Base-by-base conservation (phyloP, 2,797 vertebrate genomes). In the Psittacula echo region DNA sequence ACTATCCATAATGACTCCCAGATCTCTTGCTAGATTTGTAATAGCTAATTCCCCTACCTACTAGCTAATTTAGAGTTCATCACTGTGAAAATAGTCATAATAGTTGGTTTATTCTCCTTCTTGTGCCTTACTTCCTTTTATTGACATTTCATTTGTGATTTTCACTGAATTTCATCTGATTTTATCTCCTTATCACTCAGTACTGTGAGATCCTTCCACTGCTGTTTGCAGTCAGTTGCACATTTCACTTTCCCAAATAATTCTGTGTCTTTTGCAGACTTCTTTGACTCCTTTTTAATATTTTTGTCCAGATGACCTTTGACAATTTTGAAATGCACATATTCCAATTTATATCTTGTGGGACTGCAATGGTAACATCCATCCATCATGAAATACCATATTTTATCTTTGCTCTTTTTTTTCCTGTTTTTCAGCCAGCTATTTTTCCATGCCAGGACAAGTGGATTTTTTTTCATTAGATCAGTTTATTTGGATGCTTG, bases 21-120 rank as follows among this genome's bases (percentile, higher is more conserved):
- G 26, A 67, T 85, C 61, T 87, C 79, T 87, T 81, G 45, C 48
- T 89, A 45, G 65, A 71, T 48, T 77, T 19, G 18, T 78, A 91
- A 89, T 56, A 85, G 82, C 78, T 94, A 89, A 89, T 95, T 92
- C 58, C 29, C 23, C 16, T 34, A 77, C 42, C 56, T 91, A 92
- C 77, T 24, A 85, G 61, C 72, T 91, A 83, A 94, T 96, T 91
- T 80, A 66, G 93, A 83, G 61, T 45, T 94, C 66, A 87, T 89
- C 23, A 26, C 18, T 76, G 22, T 68, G 39, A 61, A 54, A 71
- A 45, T 56, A 89, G 65, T 64, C 32, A 56, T 58, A 34, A 71
- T 1, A 85, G 61, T 91, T 30, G 51, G 27, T 29, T 85, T 96
- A 92, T 90, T 27, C 53, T 95, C 61, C 53, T 92, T 94, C n/a